Evolutionary conservation across 2,888 invertebrate species (phyloP).

Genomic region (Apamea anceps): DNA sequence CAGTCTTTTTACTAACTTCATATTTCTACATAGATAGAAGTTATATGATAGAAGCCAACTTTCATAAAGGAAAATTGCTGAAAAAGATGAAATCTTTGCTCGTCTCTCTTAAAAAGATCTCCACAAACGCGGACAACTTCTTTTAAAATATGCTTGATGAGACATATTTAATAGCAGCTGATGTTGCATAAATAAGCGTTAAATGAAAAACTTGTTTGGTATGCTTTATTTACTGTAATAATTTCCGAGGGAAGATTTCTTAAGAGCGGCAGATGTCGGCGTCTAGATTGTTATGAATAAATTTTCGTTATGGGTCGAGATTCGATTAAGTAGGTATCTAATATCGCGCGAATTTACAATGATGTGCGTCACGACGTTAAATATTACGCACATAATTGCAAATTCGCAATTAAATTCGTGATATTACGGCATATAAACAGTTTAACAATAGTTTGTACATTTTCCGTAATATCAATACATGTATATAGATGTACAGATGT

Average conservation of each 20-base stretch:
- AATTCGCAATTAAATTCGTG: too few species aligned
- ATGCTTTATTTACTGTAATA: constrained; percentile 56
- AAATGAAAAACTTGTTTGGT: constrained; percentile 39
- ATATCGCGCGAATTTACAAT: constrained; percentile 65
- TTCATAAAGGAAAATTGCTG: constrained; percentile 34
- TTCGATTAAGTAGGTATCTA: constrained; percentile 71
- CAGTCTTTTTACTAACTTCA: constrained; percentile 19
- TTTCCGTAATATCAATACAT: constrained; percentile 42
- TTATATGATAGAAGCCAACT: neutral
- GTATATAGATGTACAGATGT: neutral
- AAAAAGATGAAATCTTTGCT: constrained; percentile 39
- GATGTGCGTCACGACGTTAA: constrained; percentile 57
- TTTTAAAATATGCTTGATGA: constrained; percentile 58
- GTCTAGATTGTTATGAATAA: constrained; percentile 68
- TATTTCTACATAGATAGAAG: constrained; percentile 13
- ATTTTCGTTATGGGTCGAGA: constrained; percentile 74
- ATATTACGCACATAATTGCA: constrained; percentile 11
- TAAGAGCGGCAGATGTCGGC: constrained; percentile 43
- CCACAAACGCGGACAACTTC: constrained; percentile 27
- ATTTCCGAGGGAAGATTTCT: constrained; percentile 45
- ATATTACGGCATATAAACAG: too few species aligned
- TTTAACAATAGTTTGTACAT: constrained; percentile 45
- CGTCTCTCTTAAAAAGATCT: constrained; percentile 30
- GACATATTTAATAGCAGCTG: constrained; percentile 53
- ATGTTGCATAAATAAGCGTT: constrained; percentile 55